These are phyloP conservation scores for Agonopterix heracliana DNA, from an alignment of 2,888 invertebrate species.

Conservation along the genomic window DNA sequence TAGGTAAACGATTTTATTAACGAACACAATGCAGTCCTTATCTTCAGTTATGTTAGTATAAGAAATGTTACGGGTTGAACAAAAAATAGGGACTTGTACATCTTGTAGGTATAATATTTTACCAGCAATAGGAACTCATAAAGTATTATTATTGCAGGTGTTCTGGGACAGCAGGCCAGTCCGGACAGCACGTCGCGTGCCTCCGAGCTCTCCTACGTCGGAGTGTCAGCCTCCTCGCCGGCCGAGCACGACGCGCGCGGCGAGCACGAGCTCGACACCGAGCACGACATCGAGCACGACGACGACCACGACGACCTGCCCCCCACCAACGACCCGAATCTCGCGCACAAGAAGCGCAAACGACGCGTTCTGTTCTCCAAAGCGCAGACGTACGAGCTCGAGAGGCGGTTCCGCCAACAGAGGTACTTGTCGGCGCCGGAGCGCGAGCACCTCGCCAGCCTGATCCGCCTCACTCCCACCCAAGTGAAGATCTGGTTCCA, in stretches of 20 bases:
- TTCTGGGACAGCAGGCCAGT: conserved; percentile 82
- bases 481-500: conserved; percentile 99
- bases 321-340: conserved; percentile 55
- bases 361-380: conserved; percentile 97
- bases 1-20: too few species aligned
- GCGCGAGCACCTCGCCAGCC: conserved; percentile 95
- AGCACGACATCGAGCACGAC: conserved; percentile 77
- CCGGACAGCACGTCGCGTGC: conserved; percentile 92
- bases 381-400: conserved; percentile 97
- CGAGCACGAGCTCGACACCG: conserved; percentile 49
- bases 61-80: too few species aligned
- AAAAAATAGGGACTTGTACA: too few species aligned
- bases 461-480: conserved; percentile 96
- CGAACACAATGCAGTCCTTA: too few species aligned
- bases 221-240: conserved; percentile 54
- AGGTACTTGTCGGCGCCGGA: conserved; percentile 98
- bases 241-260: conserved; percentile 46
- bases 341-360: conserved; percentile 91
- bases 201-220: conserved; percentile 82
- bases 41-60: too few species aligned
- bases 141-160: conserved; percentile 44
- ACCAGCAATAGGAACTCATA: not conserved
- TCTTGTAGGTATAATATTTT: not conserved
- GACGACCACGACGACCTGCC: conserved; percentile 72
- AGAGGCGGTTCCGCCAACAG: conserved; percentile 96